These are phyloP conservation scores for Ephestia elutella DNA, from an alignment of 1,140 invertebrate species.

Conservation along the genomic window DNA sequence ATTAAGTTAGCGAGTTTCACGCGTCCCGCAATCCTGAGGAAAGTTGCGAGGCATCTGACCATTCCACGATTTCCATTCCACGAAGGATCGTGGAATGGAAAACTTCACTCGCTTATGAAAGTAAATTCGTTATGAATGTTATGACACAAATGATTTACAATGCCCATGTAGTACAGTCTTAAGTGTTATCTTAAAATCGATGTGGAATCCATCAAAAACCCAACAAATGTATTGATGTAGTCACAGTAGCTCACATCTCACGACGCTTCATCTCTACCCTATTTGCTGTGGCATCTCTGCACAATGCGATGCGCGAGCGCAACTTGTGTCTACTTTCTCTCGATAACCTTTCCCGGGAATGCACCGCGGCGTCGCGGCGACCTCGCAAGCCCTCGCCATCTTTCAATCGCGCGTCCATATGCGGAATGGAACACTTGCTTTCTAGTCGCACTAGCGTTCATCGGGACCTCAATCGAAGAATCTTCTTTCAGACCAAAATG, in stretches of 20 bases:
- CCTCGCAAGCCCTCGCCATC: slow-evolving; percentile 23
- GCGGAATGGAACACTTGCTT: slow-evolving; percentile 23
- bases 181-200: too few species aligned
- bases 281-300: slow-evolving; percentile 7
- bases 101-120: too few species aligned
- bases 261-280: slow-evolving; percentile 5
- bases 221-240: too few species aligned
- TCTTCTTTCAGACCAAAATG: background rate
- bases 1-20: slow-evolving; percentile 1
- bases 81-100: background rate
- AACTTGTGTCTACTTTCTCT: slow-evolving; percentile 31
- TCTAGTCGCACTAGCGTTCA: slow-evolving; percentile 10
- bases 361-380: slow-evolving; percentile 21
- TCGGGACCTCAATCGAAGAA: background rate
- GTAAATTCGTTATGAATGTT: too few species aligned
- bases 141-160: too few species aligned
- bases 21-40: background rate
- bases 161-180: too few species aligned
- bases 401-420: slow-evolving; percentile 21
- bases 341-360: slow-evolving; percentile 30
- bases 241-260: too few species aligned
- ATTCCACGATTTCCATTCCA: too few species aligned
- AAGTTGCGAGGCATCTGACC: background rate
- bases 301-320: slow-evolving; percentile 28
- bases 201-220: too few species aligned